Evolutionary conservation across 2,888 invertebrate genomes (phyloP), one percentile per base, ranked within the genome.

Genomic region (Drymonia ruficornis): DNA sequence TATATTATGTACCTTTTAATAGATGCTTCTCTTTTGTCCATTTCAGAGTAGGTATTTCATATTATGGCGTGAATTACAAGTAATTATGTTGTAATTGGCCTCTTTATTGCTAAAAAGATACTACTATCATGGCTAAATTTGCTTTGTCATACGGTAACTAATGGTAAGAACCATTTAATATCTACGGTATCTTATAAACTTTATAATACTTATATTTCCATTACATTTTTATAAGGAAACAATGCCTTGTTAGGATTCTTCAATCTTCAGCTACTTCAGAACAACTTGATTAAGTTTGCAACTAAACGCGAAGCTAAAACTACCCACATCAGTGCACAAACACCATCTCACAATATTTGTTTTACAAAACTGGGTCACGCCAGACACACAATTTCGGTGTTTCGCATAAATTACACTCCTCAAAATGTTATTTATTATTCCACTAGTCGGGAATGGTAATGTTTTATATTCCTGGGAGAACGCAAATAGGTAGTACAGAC

Each of bases 341-440:
- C 59, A 57, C 55, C 62, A 57, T 65, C 61, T 60, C 59, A 59
- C 56, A 65, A 70, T 64, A 65, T 70, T 72, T 65, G 57, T 56
- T 59, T 60, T 53, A 54, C 61, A 54, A 63, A 76, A 76, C 61
- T 70, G 57, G 72, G 74, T 61, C 62, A 54, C 49, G 52, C 49
- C 43, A 29, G 49, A 48, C 47, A 51, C 49, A 61, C 63, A 65
- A 59, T 70, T 71, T 67, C 55, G 59, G 43, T 19, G 61, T 52
- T 59, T 59, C 61, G 66, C 61, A 67, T 75, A 76, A 75, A 75
- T 71, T 66, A 64, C 59, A 55, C 59, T 64, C 52, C 62, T 56
- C 58, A 60, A 67, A 67, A 70, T 55, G 61, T 71, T 66, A 66
- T 70, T 70, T 68, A 66, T 63, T 61, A 63, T 68, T 61, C 49